Percentiles rank a stretch among this genome's conserved stretches.
Conservation (phyloP, 1,140 invertebrate species). For the Tetragnatha versicolor region DNA sequence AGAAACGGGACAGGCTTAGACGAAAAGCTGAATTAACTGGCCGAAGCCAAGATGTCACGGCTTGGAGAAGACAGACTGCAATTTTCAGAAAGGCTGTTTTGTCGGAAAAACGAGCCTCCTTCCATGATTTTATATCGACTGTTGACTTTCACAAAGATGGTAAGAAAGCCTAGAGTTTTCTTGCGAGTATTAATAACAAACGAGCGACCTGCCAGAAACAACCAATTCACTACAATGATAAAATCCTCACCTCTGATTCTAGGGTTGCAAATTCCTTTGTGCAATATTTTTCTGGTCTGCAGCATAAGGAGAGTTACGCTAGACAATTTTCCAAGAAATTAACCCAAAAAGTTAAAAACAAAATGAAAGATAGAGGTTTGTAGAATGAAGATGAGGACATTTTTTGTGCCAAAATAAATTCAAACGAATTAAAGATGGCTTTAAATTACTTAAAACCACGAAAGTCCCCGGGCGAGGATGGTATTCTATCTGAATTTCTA, state of each 20-base stretch:
- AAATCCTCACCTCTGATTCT: neutral
- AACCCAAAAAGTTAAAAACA: neutral
- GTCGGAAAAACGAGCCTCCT: neutral
- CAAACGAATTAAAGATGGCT: neutral
- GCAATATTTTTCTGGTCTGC: neutral
- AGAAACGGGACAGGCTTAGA: neutral
- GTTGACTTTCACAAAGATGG: slow-evolving; percentile 7
- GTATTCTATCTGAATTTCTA: too few relatives aligned
- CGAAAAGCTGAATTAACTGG: neutral
- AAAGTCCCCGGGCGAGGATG: slow-evolving; percentile 13
- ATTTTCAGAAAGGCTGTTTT: neutral
- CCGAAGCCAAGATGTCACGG: neutral
- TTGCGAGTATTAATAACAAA: neutral
- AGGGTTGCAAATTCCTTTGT: neutral
- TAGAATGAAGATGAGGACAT: neutral
- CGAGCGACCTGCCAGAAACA: neutral
- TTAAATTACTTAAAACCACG: too few relatives aligned
- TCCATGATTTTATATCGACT: neutral
- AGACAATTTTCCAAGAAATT: neutral
- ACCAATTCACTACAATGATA: neutral
- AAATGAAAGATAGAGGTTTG: neutral
- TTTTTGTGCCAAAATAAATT: neutral
- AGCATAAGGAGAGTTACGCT: neutral
- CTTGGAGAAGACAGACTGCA: neutral
- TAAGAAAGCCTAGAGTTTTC: neutral